Evolutionary conservation across 2,797 vertebrate genomes (phyloP).

Genomic region (Numenius phaeopus): DNA sequence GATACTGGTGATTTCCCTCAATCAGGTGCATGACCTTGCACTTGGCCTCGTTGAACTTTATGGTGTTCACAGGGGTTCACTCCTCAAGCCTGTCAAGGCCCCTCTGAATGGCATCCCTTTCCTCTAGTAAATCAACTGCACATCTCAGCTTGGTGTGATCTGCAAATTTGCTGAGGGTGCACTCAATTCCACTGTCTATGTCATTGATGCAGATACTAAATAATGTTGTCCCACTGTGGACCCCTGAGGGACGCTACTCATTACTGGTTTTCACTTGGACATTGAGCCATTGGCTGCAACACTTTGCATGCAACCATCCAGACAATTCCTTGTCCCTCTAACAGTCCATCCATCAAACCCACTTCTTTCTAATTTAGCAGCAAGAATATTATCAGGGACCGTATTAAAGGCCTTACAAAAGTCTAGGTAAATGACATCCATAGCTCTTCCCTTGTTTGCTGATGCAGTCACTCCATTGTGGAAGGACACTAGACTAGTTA

Average conservation of each 20-base stretch:
- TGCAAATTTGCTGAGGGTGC: neutral
- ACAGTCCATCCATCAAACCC: neutral
- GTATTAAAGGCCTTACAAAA: neutral
- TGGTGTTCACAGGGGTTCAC: neutral
- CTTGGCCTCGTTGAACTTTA: neutral
- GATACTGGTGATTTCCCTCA: neutral
- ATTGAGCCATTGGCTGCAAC: neutral
- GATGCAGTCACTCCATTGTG: neutral
- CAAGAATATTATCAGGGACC: neutral
- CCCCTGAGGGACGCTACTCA: neutral
- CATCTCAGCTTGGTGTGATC: neutral
- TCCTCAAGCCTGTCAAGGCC: neutral
- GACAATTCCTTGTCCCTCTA: neutral
- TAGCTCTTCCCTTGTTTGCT: neutral
- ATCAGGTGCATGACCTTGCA: neutral
- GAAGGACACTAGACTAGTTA: neutral
- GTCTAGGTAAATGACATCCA: neutral
- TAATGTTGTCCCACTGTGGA: neutral
- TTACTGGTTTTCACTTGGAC: neutral
- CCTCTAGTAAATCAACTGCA: rapidly evolving
- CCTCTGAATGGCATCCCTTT: neutral
- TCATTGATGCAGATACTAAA: neutral
- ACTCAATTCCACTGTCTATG: neutral
- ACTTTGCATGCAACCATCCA: neutral
- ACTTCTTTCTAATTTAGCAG: neutral